phyloP scores from a whole-genome alignment of 2,797 vertebrate genomes.

The Bradypodion pumilum region DNA sequence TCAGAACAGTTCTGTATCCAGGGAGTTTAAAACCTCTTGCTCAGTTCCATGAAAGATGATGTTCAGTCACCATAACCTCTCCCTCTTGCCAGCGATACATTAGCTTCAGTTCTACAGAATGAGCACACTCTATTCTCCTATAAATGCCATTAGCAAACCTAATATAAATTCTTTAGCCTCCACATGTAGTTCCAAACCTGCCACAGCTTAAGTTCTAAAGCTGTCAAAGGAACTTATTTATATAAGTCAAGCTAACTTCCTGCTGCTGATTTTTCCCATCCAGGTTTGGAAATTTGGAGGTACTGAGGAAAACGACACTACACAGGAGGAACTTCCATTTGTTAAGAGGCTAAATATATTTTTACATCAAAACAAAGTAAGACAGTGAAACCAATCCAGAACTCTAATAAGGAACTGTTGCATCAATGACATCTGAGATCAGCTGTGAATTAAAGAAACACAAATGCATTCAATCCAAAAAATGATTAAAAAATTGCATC shows the following conservation, averaged over 20 bases:
- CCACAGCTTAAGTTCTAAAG: neutral
- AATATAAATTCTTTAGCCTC: neutral
- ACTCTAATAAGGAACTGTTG: neutral
- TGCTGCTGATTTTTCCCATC: neutral
- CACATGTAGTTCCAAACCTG: no score
- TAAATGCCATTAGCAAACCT: no score
- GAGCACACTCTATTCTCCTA: neutral
- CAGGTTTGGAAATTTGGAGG: neutral
- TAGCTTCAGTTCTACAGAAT: neutral
- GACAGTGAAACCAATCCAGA: neutral
- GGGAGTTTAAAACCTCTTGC: neutral
- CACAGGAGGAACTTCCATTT: neutral
- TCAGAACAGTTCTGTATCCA: neutral
- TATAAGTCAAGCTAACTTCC: neutral
- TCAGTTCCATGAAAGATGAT: no score
- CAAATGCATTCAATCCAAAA: constrained; percentile 17
- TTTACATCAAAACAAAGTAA: neutral
- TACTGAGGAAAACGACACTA: neutral
- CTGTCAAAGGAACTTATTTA: neutral
- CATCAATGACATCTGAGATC: neutral
- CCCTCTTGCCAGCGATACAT: neutral
- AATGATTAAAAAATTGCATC: accelerated
- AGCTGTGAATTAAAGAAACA: neutral
- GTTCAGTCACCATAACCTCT: neutral
- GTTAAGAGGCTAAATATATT: neutral